Conservation (phyloP, 1,140 invertebrate genomes). For the Zaprionus lachaisei region DNA sequence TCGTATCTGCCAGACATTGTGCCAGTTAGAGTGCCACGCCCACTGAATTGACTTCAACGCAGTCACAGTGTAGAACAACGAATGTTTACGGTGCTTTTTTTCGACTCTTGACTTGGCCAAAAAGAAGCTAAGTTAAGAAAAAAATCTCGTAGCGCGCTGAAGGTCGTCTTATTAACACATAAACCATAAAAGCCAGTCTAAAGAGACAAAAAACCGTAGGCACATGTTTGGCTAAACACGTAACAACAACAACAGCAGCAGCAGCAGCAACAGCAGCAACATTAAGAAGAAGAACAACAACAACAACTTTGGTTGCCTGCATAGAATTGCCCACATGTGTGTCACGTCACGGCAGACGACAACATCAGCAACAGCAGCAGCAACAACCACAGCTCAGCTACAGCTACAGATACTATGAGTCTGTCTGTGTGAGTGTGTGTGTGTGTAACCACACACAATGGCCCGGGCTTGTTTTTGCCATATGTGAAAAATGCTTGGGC, state of each 20-base stretch:
- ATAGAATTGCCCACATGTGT: conserved; percentile 81
- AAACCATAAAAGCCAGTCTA: conserved; percentile 74
- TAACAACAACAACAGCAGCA: conserved; percentile 28
- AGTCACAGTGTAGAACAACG: conserved; percentile 14
- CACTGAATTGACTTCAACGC: not conserved
- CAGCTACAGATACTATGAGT: conserved; percentile 46
- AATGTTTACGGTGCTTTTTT: conserved; percentile 21
- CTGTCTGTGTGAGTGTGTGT: conserved; percentile 59
- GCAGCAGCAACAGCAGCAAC: conserved; percentile 26
- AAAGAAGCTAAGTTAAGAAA: conserved; percentile 43
- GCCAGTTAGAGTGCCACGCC: conserved; percentile 29
- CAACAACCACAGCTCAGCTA: conserved; percentile 12
- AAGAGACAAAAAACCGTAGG: conserved; percentile 59
- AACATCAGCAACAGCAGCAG: conserved; percentile 45
- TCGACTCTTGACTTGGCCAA: conserved; percentile 17
- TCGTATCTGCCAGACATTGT: conserved; percentile 22
- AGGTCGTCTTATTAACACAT: conserved; percentile 81
- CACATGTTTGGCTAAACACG: conserved; percentile 75
- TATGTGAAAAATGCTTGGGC: conserved; percentile 80
- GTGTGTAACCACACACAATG: conserved; percentile 58
- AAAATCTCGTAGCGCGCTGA: conserved; percentile 66
- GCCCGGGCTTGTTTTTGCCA: conserved; percentile 78
- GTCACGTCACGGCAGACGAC: conserved; percentile 79
- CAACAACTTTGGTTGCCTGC: conserved; percentile 45
- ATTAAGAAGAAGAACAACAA: conserved; percentile 36